Evolutionary conservation across 2,888 invertebrate species (phyloP), one percentile per base, ranked within the genome.

Genomic region (Nasonovia ribisnigri): DNA sequence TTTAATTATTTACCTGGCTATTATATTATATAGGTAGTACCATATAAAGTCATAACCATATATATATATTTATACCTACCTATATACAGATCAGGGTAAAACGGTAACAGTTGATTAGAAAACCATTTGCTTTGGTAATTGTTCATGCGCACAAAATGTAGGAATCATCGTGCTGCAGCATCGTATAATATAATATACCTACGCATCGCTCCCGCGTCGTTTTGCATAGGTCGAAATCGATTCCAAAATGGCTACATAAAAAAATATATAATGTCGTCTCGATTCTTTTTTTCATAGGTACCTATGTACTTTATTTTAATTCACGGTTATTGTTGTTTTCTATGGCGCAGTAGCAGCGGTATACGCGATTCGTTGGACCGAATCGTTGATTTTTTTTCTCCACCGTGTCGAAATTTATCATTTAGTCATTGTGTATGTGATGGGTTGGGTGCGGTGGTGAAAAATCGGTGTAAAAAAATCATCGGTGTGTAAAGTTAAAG

Each of bases 401-500:
- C 88, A 42, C 88, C 92, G 92, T 92, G 92, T 92, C 92, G 92
- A 92, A 92, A 92, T 92, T 88, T 88, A 92, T 88, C 92, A 92
- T 92, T 92, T 92, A 92, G 67, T 88, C 77, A 77, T 88, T 88
- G 88, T 92, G 92, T 88, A 60, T 86, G 54, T 67, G 88, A 67
- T 92, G 92, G 92, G 92, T 92, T 92, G 88, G 92, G 92, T 88
- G 92, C 92, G 92, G 67, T 67, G 92, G 92, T 77, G 51, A 92
- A 92, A 92, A 92, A 92, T 92, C 92, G 92, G 92, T 92, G 92
- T 92, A 92, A 92, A 92, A 92, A 92, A 92, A 67, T 77, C 92
- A 92, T 77, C 92, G 92, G 92, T 77, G 77, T 92, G 92, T 92
- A 92, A 92, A 92, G 88, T 92, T 88, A 43, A 92, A 92, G 92